A percentile compares a stretch with the other conserved stretches of the same genome.
Conservation (phyloP, 64 coral and sea anemone species). For the Actinia equina region DNA sequence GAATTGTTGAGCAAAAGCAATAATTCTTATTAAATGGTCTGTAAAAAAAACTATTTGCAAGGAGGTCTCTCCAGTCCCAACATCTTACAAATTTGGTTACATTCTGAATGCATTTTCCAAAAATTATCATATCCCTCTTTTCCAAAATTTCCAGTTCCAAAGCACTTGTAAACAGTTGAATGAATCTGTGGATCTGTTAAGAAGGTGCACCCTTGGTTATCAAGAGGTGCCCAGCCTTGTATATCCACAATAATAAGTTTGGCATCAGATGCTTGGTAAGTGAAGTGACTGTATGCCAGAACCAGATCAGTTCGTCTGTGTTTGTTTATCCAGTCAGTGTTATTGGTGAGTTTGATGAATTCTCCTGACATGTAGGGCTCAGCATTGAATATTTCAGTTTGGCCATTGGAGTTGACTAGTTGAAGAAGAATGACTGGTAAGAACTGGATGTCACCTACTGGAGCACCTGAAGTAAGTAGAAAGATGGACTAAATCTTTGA, state of each 20-base stretch:
- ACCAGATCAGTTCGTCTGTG: constrained; percentile 59
- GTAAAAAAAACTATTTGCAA: neutral
- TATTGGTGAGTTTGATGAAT: constrained; percentile 94
- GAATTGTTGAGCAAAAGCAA: too few relatives aligned
- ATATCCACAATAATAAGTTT: constrained; percentile 80
- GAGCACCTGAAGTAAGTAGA: constrained; percentile 48
- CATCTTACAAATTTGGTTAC: constrained; percentile 73
- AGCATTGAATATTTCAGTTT: constrained; percentile 69
- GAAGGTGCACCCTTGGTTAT: constrained; percentile 68
- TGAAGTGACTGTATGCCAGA: constrained; percentile 85
- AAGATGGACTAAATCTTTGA: neutral
- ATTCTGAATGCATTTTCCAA: constrained; percentile 90
- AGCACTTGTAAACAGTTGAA: constrained; percentile 68
- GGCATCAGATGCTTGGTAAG: constrained; percentile 66
- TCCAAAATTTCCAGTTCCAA: constrained; percentile 87
- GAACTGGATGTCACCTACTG: constrained; percentile 78
- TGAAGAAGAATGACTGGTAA: constrained; percentile 84
- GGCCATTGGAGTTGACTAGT: constrained; percentile 26
- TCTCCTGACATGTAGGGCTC: constrained; percentile 96
- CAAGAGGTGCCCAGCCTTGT: constrained; percentile 78
- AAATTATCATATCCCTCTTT: constrained; percentile 68
- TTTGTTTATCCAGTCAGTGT: constrained; percentile 29
- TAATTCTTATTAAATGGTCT: too few relatives aligned
- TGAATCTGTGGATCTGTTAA: constrained; percentile 98
- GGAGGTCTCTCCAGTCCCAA: constrained; percentile 57